phyloP scores from a whole-genome alignment of 2,888 invertebrate genomes.

The Orthonevra nobilis region DNA sequence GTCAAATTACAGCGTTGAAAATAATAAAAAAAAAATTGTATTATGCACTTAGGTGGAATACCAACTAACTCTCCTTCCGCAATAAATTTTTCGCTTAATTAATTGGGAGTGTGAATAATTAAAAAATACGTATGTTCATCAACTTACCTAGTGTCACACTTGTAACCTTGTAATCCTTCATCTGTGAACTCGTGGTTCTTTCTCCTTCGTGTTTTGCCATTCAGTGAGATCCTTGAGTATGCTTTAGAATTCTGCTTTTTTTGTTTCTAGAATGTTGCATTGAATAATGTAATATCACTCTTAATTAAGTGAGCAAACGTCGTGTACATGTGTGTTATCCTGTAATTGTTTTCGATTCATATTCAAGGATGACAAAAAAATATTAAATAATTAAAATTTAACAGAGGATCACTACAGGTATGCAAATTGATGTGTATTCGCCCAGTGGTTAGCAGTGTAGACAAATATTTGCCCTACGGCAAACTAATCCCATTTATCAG shows the following conservation, averaged over 20 bases:
- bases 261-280: not conserved
- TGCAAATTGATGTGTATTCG: not conserved
- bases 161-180: conserved; percentile 61
- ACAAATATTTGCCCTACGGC: conserved; percentile 16
- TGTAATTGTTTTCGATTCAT: conserved; percentile 11
- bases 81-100: conserved; percentile 53
- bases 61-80: conserved; percentile 11
- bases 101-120: conserved; percentile 66
- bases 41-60: conserved; percentile 40
- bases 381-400: too few relatives aligned
- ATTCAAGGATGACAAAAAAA: not conserved
- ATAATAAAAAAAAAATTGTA: conserved; percentile 5
- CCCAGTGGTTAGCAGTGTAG: conserved; percentile 3
- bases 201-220: not conserved
- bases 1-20: conserved; percentile 11
- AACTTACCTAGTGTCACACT: conserved; percentile 39
- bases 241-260: conserved; percentile 41
- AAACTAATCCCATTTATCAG: conserved; percentile 13
- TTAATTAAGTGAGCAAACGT: conserved; percentile 63
- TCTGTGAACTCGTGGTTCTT: conserved; percentile 10
- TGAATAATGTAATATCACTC: conserved; percentile 55
- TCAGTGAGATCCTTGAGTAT: conserved; percentile 46
- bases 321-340: conserved; percentile 5
- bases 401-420: too few relatives aligned
- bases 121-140: conserved; percentile 19